Evolutionary conservation across 2,113 vertebrate species (phyloP), one percentile per base, ranked within the genome.

Genomic region (Larimichthys polyactis): DNA sequence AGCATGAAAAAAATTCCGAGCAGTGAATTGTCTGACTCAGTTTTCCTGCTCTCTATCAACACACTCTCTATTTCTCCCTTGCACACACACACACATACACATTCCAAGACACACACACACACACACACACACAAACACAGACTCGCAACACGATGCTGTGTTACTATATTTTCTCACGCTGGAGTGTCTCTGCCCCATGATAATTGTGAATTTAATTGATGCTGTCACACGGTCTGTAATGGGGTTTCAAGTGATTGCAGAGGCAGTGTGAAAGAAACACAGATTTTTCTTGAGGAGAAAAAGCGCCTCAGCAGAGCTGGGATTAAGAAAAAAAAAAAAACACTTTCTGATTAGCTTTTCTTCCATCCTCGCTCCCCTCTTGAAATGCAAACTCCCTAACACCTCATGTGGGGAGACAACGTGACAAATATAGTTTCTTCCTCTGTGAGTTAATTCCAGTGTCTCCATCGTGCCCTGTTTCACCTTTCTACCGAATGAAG

Each of bases 141-240:
- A 27, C 67, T 52, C 44, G 4, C 75, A 85, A 58, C 67, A n/a
- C 2, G 76, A 75, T 73, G 84, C 78, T 7, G 58, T 68, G 83
- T 89, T 91, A 79, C 89, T 89, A 87, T 92, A 90, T 90, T 89
- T 90, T 85, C 82, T 82, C 89, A 83, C 65, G 64, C 83, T 75
- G 75, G 48, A 87, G 79, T 73, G 70, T 92, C 69, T 82, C 80
- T 78, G 79, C 70, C 89, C 83, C 77, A 8, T 91, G 87, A 90
- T 94, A 93, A 94, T 93, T 91, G 92, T 90, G 90, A 94, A 92
- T 93, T 92, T 93, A 94, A 94, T 93, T 92, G 92, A 93, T 91
- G 89, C 90, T 90, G 93, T 93, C 92, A 93, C 91, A 93, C 87
- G 89, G 84, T 85, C 84, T 87, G 86, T 88, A 90, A 91, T 90